Evolutionary conservation across 2,797 vertebrate species (phyloP).

Genomic region (Pyrocephalus nanus): DNA sequence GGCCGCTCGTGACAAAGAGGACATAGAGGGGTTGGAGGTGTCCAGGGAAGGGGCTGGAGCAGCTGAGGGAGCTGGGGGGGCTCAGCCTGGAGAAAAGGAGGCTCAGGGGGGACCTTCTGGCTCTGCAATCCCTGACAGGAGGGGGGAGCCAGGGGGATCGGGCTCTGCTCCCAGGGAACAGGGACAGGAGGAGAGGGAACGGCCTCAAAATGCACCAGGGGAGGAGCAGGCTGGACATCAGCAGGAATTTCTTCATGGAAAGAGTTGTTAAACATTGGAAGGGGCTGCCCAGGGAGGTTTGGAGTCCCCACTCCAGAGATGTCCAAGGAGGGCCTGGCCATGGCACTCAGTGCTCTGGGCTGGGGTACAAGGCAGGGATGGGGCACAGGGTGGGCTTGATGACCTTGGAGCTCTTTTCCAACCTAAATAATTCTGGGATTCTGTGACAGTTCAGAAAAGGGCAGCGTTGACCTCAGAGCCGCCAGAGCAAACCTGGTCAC

Average conservation of each 20-base stretch:
- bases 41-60: neutral
- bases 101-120: neutral
- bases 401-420: neutral
- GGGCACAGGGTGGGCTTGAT: rapidly evolving
- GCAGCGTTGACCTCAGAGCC: neutral
- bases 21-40: neutral
- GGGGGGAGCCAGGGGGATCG: too few relatives aligned
- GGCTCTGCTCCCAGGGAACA: too few relatives aligned
- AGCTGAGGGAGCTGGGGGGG: neutral
- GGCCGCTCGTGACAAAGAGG: neutral
- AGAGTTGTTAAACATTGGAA: rapidly evolving
- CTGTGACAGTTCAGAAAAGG: neutral
- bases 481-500: neutral
- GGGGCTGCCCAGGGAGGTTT: neutral
- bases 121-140: neutral
- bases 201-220: neutral
- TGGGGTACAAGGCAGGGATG: rapidly evolving
- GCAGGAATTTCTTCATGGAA: neutral
- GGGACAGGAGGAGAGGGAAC: neutral
- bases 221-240: rapidly evolving
- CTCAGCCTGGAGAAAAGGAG: neutral
- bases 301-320: neutral
- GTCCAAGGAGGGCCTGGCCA: rapidly evolving
- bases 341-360: neutral
- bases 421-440: neutral